phyloP scores from a whole-genome alignment of 2,113 vertebrate genomes.

The Tursiops truncatus region DNA sequence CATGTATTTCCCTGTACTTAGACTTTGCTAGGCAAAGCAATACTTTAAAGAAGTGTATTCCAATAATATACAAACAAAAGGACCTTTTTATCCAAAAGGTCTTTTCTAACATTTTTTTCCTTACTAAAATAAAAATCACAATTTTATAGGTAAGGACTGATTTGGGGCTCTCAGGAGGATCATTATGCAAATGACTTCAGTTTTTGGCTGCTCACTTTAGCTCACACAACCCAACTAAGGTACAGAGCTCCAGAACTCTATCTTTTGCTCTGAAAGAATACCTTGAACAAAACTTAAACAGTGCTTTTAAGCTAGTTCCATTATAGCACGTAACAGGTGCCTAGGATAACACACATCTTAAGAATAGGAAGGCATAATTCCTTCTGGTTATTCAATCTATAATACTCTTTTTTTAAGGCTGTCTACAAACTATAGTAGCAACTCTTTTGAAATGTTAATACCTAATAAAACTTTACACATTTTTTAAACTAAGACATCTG shows the following conservation, averaged over 20 bases:
- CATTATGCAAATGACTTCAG: neutral
- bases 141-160: neutral
- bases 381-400: neutral
- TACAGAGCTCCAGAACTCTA: neutral
- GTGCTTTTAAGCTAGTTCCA: neutral
- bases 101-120: neutral
- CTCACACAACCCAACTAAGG: neutral
- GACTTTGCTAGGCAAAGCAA: neutral
- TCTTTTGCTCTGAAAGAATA: neutral
- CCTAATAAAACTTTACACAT: neutral
- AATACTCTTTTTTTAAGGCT: neutral
- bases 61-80: neutral
- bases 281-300: neutral
- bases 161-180: neutral
- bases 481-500: neutral
- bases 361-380: neutral
- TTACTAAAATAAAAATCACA: slow-evolving; percentile 32
- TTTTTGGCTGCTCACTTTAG: neutral
- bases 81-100: neutral
- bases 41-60: neutral
- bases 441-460: neutral
- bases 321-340: neutral
- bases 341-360: neutral
- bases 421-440: neutral
- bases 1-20: neutral